Evolutionary conservation across 2,888 invertebrate species (phyloP).

Genomic region (Agrotis puta): DNA sequence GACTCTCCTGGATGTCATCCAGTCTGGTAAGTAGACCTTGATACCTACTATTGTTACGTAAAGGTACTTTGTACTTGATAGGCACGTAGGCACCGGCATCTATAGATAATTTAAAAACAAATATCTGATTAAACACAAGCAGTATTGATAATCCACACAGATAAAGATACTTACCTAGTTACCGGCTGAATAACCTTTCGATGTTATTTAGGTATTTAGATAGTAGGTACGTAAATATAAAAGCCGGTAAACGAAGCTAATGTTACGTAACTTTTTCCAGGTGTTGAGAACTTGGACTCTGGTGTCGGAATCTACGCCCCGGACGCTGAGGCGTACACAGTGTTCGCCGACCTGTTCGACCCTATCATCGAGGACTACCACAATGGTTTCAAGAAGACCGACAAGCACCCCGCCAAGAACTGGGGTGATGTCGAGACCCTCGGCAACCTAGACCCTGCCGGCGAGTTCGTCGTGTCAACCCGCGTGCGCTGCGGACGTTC

Average conservation of each 20-base stretch:
- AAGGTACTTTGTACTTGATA: conserved; percentile 17
- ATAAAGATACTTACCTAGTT: background rate
- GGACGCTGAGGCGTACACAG: conserved; percentile 98
- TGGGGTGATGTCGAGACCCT: conserved; percentile 98
- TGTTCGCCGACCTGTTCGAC: conserved; percentile 98
- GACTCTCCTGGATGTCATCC: conserved; percentile 97
- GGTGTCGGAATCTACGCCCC: conserved; percentile 99
- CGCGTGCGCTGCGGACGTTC: conserved; percentile 99
- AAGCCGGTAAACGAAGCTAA: background rate
- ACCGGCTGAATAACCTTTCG: conserved; percentile 13
- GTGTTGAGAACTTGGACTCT: conserved; percentile 98
- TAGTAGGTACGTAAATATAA: background rate
- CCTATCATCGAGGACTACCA: conserved; percentile 99
- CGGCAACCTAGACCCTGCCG: conserved; percentile 97
- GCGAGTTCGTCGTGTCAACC: conserved; percentile 98
- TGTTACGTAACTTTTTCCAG: conserved; percentile 85
- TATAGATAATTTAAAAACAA: conserved; percentile 32
- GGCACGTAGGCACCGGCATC: conserved; percentile 38
- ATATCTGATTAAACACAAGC: conserved; percentile 49
- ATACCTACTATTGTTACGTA: background rate
- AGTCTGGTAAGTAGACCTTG: conserved; percentile 93
- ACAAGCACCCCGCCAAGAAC: conserved; percentile 98
- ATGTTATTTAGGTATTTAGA: background rate
- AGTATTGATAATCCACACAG: conserved; percentile 37
- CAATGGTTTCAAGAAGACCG: conserved; percentile 97